Evolutionary conservation across 35 echinoderm and acorn worm species (phyloP), one percentile per base, ranked within the genome.

Genomic region (Amphiura filiformis): DNA sequence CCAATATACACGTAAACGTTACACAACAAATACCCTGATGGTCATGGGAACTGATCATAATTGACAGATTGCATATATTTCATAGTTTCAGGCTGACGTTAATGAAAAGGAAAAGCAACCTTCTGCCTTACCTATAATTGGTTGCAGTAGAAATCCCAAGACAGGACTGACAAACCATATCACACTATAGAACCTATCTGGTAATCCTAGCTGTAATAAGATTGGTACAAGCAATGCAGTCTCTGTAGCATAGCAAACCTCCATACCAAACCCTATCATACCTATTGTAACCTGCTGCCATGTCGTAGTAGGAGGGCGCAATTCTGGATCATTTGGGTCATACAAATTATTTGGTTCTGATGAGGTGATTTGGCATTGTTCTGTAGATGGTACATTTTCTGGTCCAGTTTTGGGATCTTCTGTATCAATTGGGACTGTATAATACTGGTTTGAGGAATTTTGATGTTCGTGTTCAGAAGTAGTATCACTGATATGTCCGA

Each of bases 241-340:
- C 84, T 97, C 94, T 32, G 91, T 93, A 1, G 94, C 91, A 64
- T 88, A 97, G 56, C 92, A 88, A 17, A 97, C 61, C 41, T 97
- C 94, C 34, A 91, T 47, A 14, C 94, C 94, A 52, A 97, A 87
- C 78, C 86, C 86, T 3, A 97, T 82, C 65, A 88, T 87, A 39
- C 86, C 85, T 5, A 93, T 89, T 26, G 40, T 35, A 18, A 93
- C 65, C 12, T 93, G 91, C 35, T 97, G 87, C 77, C 81, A 88
- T 13, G 61, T 70, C 61, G 7, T 70, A 26, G 61, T 70, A 26
- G 61, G 61, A n/a, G 61, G 61, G 7, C 61, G 61, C 28, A 23
- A 4, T 4, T n/a, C 61, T 70, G 9, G 3, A 70, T 70, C 61
- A 70, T 26, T 30, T 70, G 41, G 17, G 17, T 1, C 61, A 11